Conservation (phyloP, 2,797 vertebrate genomes). For the Trichosurus vulpecula region DNA sequence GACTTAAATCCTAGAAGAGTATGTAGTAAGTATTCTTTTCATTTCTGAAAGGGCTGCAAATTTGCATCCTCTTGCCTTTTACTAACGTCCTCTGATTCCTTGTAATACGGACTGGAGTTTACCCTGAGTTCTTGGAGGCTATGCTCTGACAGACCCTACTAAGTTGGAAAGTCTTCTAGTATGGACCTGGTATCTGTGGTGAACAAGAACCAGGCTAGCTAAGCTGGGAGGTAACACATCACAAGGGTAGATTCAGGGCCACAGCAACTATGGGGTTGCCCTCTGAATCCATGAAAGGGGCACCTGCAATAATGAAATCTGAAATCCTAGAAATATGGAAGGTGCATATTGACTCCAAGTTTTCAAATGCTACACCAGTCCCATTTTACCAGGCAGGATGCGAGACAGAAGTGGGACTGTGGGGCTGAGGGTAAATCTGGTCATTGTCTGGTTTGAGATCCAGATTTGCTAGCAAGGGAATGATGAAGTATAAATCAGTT, state of each 20-base stretch:
- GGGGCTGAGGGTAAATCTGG: slow-evolving; percentile 19
- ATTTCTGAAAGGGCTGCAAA: neutral
- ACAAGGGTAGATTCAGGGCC: neutral
- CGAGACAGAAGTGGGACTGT: neutral
- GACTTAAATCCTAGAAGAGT: slow-evolving; percentile 11
- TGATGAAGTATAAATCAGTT: slow-evolving; percentile 5
- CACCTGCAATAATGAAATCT: neutral
- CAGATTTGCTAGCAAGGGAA: neutral
- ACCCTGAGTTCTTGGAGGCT: neutral
- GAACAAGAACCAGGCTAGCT: neutral
- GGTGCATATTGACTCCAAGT: neutral
- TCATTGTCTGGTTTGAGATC: neutral
- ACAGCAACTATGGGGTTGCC: neutral
- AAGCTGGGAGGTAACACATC: neutral
- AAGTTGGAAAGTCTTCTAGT: neutral
- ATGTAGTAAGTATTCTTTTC: neutral
- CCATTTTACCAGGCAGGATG: neutral
- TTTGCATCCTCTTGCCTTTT: neutral
- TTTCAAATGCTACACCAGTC: neutral
- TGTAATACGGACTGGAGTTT: neutral
- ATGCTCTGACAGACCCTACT: neutral
- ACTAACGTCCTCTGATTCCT: neutral
- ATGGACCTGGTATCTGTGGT: neutral
- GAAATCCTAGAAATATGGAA: neutral
- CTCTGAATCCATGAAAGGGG: neutral